These are phyloP conservation scores for Margaritifera margaritifera DNA, from an alignment of 2,888 invertebrate genomes.

Conservation along the genomic window DNA sequence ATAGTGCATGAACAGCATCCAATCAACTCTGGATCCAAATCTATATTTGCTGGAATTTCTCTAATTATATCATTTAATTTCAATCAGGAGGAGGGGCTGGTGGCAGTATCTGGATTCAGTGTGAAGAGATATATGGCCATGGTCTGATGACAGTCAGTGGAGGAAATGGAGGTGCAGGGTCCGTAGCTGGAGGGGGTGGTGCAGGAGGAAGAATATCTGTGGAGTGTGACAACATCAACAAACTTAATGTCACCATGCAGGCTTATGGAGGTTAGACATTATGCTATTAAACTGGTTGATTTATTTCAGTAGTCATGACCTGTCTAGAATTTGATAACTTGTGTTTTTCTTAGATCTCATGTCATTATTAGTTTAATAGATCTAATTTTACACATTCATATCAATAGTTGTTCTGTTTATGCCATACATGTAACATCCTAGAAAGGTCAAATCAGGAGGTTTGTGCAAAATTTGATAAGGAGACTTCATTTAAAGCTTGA, in stretches of 20 bases:
- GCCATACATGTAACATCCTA: too few relatives aligned
- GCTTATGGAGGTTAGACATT: slow-evolving; percentile 50
- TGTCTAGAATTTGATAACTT: too few relatives aligned
- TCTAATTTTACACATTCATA: too few relatives aligned
- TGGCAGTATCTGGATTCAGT: slow-evolving; percentile 55
- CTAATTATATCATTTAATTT: neutral
- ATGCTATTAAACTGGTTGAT: neutral
- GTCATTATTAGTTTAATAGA: too few relatives aligned
- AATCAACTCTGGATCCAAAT: neutral
- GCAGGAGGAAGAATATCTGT: slow-evolving; percentile 59
- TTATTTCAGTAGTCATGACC: neutral
- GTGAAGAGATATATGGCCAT: slow-evolving; percentile 55
- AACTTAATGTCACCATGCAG: slow-evolving; percentile 49
- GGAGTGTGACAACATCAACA: slow-evolving; percentile 42
- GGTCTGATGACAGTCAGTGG: slow-evolving; percentile 52
- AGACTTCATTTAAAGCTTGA: too few relatives aligned
- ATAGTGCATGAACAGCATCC: too few relatives aligned
- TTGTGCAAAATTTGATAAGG: too few relatives aligned
- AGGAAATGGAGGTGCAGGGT: slow-evolving; percentile 33
- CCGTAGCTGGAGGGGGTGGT: slow-evolving; percentile 55
- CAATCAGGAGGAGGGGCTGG: slow-evolving; percentile 59
- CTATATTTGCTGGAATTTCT: neutral
- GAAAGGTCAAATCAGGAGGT: too few relatives aligned
- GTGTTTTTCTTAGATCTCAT: neutral
- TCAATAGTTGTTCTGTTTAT: too few relatives aligned